A percentile compares a stretch with the other conserved stretches of the same genome.
Evolutionary conservation across 1,140 invertebrate genomes (phyloP).

Genomic region (Zaprionus kolodkinae): DNA sequence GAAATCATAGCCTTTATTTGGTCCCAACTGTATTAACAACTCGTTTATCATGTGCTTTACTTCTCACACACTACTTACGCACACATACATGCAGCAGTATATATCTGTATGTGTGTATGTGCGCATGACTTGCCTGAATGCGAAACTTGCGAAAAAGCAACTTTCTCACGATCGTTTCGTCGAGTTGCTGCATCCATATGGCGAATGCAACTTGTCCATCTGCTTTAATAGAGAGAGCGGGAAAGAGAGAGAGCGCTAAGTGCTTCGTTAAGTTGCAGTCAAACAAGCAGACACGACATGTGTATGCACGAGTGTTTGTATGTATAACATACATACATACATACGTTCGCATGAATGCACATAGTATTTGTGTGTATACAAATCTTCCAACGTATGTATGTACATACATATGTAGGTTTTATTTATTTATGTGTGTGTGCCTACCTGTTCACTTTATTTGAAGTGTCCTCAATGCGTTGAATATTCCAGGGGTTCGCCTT

Average conservation of each 20-base stretch:
- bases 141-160: neutral
- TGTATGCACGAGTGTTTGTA: neutral
- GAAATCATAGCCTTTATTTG: conserved; percentile 32
- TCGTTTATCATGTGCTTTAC: conserved; percentile 12
- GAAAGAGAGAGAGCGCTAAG: neutral
- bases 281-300: neutral
- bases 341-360: neutral
- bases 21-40: conserved; percentile 23
- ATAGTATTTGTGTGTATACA: neutral
- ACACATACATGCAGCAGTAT: neutral
- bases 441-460: conserved; percentile 13
- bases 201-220: neutral
- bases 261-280: conserved; percentile 6
- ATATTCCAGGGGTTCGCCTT: conserved; percentile 8
- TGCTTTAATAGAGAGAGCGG: neutral
- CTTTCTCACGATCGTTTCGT: conserved; percentile 9
- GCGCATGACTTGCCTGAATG: neutral
- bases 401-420: too few relatives aligned
- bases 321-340: neutral
- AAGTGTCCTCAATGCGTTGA: conserved; percentile 14
- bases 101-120: neutral
- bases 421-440: neutral
- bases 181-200: neutral
- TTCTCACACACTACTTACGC: conserved; percentile 2
- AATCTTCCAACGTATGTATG: too few relatives aligned